Percentiles rank a stretch among this genome's conserved stretches.
phyloP scores from a whole-genome alignment of 2,888 invertebrate genomes.

The Cephus runcator region DNA sequence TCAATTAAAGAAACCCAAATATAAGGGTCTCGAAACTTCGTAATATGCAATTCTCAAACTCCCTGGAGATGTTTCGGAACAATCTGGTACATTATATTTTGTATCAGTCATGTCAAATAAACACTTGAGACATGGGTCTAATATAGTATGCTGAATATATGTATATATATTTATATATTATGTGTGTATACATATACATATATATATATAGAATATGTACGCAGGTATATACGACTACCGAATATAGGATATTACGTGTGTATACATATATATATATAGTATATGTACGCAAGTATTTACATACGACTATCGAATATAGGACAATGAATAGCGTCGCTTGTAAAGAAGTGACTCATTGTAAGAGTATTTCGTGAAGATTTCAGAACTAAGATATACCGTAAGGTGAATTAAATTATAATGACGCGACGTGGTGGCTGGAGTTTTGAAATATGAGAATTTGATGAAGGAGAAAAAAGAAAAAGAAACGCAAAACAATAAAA shows the following conservation, averaged over 20 bases:
- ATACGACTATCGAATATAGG: not conserved
- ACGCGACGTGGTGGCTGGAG: not conserved
- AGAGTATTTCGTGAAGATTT: not conserved
- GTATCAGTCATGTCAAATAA: not conserved
- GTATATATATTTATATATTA: too few species aligned
- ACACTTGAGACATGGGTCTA: not conserved
- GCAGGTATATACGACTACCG: too few species aligned
- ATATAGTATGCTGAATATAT: not conserved
- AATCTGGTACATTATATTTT: not conserved
- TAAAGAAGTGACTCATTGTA: not conserved
- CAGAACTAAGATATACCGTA: not conserved
- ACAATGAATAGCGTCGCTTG: not conserved
- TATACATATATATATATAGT: too few species aligned
- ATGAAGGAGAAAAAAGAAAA: not conserved
- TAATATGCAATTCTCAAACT: not conserved
- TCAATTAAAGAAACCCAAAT: not conserved
- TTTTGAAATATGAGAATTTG: not conserved
- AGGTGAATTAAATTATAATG: not conserved
- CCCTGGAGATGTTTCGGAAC: not conserved
- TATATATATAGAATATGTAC: too few species aligned
- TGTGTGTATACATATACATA: too few species aligned
- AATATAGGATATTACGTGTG: too few species aligned
- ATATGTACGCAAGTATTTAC: too few species aligned
- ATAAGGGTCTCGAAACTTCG: not conserved
- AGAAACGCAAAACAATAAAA: not conserved